Evolutionary conservation across 2,113 vertebrate species (phyloP), one percentile per base, ranked within the genome.

Genomic region (Gallinago paraguaiae): DNA sequence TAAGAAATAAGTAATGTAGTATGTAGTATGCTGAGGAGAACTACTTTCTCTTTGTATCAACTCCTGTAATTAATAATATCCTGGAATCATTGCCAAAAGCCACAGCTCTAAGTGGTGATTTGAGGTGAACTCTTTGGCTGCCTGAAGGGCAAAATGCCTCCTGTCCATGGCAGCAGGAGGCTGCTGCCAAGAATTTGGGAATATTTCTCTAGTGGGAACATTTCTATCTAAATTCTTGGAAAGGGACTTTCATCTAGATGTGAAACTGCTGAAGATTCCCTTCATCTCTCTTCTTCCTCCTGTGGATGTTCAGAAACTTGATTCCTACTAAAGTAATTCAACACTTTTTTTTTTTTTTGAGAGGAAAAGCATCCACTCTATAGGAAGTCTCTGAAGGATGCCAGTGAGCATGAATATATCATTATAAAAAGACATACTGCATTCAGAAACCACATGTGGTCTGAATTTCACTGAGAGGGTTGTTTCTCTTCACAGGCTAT

Each of bases 381-480:
- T 50, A 64, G 88, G 80, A 93, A 72, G n/a, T 59, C 93, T 90
- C 83, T 92, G 79, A 90, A 90, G 80, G 59, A 74, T 59, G 69
- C 35, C 83, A 94, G 76, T 2, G 23, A 84, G 53, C 80, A 86
- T 88, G 81, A 95, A 92, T 95, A 90, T 90, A 88, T 93, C 92
- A 94, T 88, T 90, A 94, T 67, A 82, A 94, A 95, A 88, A 77
- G 90, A 57, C n/a, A 78, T 89, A 90, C 59, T 92, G 50, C 71
- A 90, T 93, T 93, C 90, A 79, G 76, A 90, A 90, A 35, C 85
- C 65, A 31, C 85, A 84, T 92, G 88, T 79, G 81, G 70, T 81
- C 90, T 82, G 67, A 64, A 68, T 92, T 92, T 81, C 86, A 83
- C 45, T n/a, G 72, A 88, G 72, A 80, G 56, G 72, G 43, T 27